phyloP scores from a whole-genome alignment of 2,113 vertebrate species.

The Psilopsiagon aurifrons region DNA sequence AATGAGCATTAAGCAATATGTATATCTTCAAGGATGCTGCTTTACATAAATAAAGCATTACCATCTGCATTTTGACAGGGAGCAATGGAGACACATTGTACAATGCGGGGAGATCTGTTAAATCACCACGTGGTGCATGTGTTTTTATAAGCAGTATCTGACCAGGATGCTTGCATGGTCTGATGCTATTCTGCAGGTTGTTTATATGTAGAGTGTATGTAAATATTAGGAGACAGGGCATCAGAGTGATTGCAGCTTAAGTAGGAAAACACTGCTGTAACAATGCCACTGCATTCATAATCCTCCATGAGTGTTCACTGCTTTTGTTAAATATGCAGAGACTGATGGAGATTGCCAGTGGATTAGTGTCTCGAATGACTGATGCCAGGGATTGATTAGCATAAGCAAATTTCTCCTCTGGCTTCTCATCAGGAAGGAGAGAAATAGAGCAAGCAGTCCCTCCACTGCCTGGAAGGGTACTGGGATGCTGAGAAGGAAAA shows the following conservation, averaged over 20 bases:
- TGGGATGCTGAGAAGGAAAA: not conserved
- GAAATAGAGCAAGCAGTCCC: not conserved
- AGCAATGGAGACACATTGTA: not conserved
- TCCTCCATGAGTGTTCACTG: conserved; percentile 21
- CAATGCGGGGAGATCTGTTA: not conserved
- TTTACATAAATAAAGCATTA: not conserved
- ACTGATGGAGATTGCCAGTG: conserved; percentile 51
- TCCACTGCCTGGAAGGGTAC: not conserved
- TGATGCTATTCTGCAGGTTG: not conserved
- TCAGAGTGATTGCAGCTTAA: not conserved
- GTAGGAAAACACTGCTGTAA: conserved; percentile 38
- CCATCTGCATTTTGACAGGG: not conserved
- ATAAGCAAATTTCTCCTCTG: conserved; percentile 56
- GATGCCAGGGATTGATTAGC: conserved; percentile 56
- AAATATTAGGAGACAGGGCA: not conserved
- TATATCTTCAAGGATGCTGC: not conserved
- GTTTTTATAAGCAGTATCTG: not conserved
- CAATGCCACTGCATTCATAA: conserved; percentile 38
- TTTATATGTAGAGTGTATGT: not conserved
- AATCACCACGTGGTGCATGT: rapidly evolving
- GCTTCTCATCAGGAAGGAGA: not conserved
- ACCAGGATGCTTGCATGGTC: not conserved
- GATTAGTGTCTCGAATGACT: conserved; percentile 44
- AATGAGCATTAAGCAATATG: not conserved
- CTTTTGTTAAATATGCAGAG: conserved; percentile 64